Evolutionary conservation across 2,888 invertebrate genomes (phyloP).

Genomic region (Heliconius sara): DNA sequence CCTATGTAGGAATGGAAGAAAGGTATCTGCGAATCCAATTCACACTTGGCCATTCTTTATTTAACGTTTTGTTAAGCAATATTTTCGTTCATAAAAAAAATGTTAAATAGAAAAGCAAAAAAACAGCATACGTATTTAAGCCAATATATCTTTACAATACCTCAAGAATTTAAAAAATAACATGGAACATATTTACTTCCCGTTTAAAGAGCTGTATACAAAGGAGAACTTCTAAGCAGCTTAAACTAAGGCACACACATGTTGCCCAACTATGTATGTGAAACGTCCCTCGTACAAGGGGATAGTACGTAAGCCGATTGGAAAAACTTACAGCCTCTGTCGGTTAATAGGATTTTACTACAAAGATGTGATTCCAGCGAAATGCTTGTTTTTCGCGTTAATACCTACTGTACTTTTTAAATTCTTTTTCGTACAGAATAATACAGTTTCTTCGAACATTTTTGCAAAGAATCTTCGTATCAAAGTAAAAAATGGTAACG

Average conservation of each 20-base stretch:
- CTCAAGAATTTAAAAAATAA: neutral
- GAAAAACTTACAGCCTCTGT: constrained; percentile 62
- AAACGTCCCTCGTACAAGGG: constrained; percentile 33
- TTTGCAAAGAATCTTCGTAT: neutral
- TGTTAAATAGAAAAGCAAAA: neutral
- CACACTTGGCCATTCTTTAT: no score
- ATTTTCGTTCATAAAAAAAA: no score
- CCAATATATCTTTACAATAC: neutral
- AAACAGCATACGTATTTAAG: neutral
- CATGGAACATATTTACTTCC: neutral
- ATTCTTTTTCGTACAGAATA: constrained; percentile 16
- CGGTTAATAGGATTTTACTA: constrained; percentile 62
- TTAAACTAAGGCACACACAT: neutral
- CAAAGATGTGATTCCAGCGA: constrained; percentile 50
- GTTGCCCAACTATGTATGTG: constrained; percentile 32
- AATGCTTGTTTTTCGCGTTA: constrained; percentile 43
- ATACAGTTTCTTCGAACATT: neutral
- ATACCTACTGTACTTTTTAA: constrained; percentile 32
- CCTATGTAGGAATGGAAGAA: no score
- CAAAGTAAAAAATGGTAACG: neutral
- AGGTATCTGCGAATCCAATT: no score
- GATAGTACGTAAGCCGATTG: constrained; percentile 65
- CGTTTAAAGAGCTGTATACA: neutral
- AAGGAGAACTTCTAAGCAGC: constrained; percentile 18
- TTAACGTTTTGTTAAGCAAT: no score